Percentiles rank a stretch among this genome's conserved stretches.
These are phyloP conservation scores for Trichonephila clavipes DNA, from an alignment of 1,140 invertebrate species.

Conservation along the genomic window DNA sequence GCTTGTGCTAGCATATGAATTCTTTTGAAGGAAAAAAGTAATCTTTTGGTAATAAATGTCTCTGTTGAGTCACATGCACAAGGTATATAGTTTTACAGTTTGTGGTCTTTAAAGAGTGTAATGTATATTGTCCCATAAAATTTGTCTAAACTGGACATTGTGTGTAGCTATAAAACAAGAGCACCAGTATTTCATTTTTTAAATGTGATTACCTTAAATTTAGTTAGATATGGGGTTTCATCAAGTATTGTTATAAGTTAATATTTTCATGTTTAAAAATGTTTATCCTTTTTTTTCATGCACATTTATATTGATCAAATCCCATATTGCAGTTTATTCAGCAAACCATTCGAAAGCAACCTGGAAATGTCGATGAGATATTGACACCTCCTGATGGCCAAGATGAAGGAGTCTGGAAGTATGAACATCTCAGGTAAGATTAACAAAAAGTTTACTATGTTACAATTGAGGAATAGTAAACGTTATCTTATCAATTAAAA, in stretches of 20 bases:
- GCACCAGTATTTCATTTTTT: too few relatives aligned
- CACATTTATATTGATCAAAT: constrained; percentile 37
- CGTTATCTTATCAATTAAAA: too few relatives aligned
- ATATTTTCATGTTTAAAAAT: background rate
- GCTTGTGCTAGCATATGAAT: too few relatives aligned
- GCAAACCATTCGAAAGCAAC: constrained; percentile 96
- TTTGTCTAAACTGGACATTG: too few relatives aligned
- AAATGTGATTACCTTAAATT: background rate
- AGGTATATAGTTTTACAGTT: too few relatives aligned
- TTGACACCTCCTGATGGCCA: constrained; percentile 97
- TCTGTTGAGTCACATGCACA: too few relatives aligned
- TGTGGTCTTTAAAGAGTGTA: too few relatives aligned
- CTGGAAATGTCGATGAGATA: constrained; percentile 95
- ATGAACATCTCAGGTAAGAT: constrained; percentile 94
- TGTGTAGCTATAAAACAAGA: too few relatives aligned
- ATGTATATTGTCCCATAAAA: too few relatives aligned
- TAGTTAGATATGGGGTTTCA: background rate
- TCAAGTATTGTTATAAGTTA: background rate
- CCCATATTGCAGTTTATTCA: constrained; percentile 90
- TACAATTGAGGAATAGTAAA: too few relatives aligned
- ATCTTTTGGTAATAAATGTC: too few relatives aligned
- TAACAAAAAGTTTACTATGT: background rate
- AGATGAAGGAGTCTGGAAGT: constrained; percentile 99
- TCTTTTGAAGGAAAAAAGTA: too few relatives aligned
- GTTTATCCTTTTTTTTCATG: background rate